A percentile compares a stretch with the other conserved stretches of the same genome.
Evolutionary conservation across 1,140 invertebrate genomes (phyloP).

Genomic region (Papilio xuthus): DNA sequence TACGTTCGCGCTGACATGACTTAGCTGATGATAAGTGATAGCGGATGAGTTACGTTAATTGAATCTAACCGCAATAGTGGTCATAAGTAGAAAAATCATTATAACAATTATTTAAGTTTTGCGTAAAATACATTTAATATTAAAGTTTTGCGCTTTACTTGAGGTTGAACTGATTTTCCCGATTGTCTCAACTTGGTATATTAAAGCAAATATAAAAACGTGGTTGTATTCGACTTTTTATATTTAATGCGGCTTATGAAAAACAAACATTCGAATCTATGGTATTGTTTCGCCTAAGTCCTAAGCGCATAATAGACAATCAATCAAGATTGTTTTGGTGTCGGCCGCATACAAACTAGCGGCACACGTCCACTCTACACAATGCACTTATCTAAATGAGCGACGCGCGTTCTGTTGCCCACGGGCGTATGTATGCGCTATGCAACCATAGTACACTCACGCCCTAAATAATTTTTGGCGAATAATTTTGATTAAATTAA

Average conservation of each 20-base stretch:
- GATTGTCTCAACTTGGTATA: too few species aligned
- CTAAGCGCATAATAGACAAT: slow-evolving; percentile 32
- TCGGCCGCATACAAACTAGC: slow-evolving; percentile 30
- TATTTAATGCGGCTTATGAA: slow-evolving; percentile 22
- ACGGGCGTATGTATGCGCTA: slow-evolving; percentile 1
- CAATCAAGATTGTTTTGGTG: slow-evolving; percentile 27
- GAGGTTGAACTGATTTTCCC: too few species aligned
- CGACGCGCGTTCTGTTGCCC: slow-evolving; percentile 24
- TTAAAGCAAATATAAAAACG: not conserved
- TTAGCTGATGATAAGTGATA: slow-evolving; percentile 49
- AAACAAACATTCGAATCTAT: not conserved
- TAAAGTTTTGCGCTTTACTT: too few species aligned
- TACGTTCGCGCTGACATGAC: slow-evolving; percentile 42
- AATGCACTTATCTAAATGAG: slow-evolving; percentile 37
- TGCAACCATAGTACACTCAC: not conserved
- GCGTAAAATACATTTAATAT: too few species aligned
- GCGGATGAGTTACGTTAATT: not conserved
- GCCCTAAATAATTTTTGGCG: slow-evolving; percentile 11
- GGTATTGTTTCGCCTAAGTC: slow-evolving; percentile 10
- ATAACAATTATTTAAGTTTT: too few species aligned
- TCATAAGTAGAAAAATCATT: not conserved
- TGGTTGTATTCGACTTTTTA: slow-evolving; percentile 47
- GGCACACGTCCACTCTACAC: slow-evolving; percentile 31
- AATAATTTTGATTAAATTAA: not conserved
- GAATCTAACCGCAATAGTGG: slow-evolving; percentile 6